Conservation (phyloP, 2,888 invertebrate species). For the Camponotus fellah region DNA sequence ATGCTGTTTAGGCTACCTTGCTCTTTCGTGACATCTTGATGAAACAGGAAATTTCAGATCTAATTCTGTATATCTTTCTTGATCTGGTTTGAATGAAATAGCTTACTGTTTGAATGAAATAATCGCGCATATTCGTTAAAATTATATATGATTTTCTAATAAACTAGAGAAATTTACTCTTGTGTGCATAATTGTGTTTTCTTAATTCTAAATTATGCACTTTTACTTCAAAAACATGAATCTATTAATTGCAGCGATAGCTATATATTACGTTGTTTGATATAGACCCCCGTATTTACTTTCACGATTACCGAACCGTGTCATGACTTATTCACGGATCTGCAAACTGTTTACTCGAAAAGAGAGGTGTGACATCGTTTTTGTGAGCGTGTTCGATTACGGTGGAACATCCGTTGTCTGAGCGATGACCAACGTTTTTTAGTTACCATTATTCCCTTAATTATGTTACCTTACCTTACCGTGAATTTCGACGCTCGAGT, state of each 20-base stretch:
- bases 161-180: conserved; percentile 8
- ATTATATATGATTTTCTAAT: neutral
- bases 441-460: conserved; percentile 65
- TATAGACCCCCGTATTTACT: conserved; percentile 59
- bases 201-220: neutral
- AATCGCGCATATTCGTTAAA: neutral
- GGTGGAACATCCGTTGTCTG: conserved; percentile 57
- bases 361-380: conserved; percentile 64
- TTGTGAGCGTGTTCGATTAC: conserved; percentile 51
- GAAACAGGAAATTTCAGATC: conserved; percentile 2
- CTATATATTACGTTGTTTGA: conserved; percentile 18
- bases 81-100: neutral
- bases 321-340: conserved; percentile 68
- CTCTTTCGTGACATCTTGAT: neutral
- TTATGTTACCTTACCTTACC: conserved; percentile 62
- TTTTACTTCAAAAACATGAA: neutral
- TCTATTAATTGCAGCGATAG: conserved; percentile 5
- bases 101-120: neutral
- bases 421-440: conserved; percentile 71
- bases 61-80: neutral
- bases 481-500: conserved; percentile 54
- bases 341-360: conserved; percentile 72
- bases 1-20: conserved; percentile 31
- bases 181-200: neutral
- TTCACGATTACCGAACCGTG: conserved; percentile 70